Evolutionary conservation across 2,113 vertebrate genomes (phyloP), one percentile per base, ranked within the genome.

Genomic region (Pseudorhombus dupliciocellatus): DNA sequence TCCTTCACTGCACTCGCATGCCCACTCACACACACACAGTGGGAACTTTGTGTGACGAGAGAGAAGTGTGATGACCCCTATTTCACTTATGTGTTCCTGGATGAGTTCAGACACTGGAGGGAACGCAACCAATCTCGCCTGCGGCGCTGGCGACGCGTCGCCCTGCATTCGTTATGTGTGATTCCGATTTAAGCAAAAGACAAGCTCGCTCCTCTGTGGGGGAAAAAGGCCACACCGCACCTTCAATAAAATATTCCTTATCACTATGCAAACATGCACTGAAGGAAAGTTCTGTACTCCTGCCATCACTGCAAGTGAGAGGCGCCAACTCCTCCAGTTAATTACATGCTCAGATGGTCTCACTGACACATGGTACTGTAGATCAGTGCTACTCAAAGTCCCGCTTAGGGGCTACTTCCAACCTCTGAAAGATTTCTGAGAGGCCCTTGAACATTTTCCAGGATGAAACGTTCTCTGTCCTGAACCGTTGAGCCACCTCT

Each of bases 371-470:
- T 46, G 75, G 15, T 57, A 50, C 75, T 65, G 59, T 34, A 68
- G 79, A 88, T 88, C 85, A 71, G 72, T 59, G 75, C 44, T 5
- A 44, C 83, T 87, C 69, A 64, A 37, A 66, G 81, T 74, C 77
- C 62, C 12, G 22, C 77, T 67, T 72, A 26, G 79, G 84, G 83
- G 76, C 80, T 80, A 70, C 82, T 85, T 52, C 59, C 73, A 69
- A 71, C 51, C 74, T 60, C 18, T 63, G 37, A 82, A 79, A 82
- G 69, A 77, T 75, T 79, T 85, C 64, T 50, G 60, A 86, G 72
- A 68, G 81, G 83, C 67, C 85, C 83, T 90, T 83, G 79, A 88
- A 86, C 81, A 72, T 66, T 59, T 82, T 81, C 59, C 74, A 73
- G n/a, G 55, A 22, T 57, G 25, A 56, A 75, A 59, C 71, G 44